Evolutionary conservation across 2,797 vertebrate genomes (phyloP).

Genomic region (Vultur gryphus): DNA sequence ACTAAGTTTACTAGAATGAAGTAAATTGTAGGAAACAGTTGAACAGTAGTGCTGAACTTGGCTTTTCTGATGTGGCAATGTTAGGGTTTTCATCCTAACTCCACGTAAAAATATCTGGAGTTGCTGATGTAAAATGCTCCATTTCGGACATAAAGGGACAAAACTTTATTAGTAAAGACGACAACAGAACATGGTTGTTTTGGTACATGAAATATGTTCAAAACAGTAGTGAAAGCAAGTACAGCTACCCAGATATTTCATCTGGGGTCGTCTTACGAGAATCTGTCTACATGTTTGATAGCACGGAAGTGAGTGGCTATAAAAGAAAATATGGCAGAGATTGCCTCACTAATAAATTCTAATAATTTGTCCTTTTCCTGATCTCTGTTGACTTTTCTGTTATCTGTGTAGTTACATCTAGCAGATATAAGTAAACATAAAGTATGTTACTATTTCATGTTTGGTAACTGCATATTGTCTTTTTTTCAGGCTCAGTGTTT

Average conservation of each 20-base stretch:
- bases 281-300: neutral
- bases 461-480: neutral
- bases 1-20: neutral
- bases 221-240: neutral
- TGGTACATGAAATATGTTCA: neutral
- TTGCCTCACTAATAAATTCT: neutral
- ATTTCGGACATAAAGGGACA: neutral
- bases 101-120: neutral
- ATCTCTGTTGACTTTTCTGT: neutral
- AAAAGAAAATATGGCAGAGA: neutral
- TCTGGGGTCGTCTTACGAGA: neutral
- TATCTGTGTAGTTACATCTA: neutral
- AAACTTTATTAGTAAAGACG: neutral
- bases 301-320: neutral
- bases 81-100: neutral
- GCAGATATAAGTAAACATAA: neutral
- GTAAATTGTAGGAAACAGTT: neutral
- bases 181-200: neutral
- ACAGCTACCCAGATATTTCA: neutral
- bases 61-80: neutral
- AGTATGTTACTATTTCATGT: neutral
- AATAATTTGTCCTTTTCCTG: neutral
- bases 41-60: neutral
- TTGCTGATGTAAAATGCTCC: neutral
- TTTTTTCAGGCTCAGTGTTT: conserved; percentile 91